Conservation (phyloP, 2,113 vertebrate species). For the Mus pahari region DNA sequence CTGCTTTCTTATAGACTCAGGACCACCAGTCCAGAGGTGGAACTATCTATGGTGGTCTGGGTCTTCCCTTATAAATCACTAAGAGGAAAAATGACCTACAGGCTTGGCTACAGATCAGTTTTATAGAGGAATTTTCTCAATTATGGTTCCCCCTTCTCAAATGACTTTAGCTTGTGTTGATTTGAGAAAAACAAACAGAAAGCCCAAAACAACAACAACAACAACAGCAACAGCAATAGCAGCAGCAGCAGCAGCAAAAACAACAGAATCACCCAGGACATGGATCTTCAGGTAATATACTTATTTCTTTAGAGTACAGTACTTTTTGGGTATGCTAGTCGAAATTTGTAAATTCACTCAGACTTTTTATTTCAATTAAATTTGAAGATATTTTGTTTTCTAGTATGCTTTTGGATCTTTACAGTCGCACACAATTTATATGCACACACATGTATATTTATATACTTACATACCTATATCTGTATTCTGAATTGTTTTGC, state of each 20-base stretch:
- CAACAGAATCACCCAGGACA: neutral
- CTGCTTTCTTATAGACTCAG: neutral
- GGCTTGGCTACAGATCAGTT: neutral
- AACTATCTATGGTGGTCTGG: neutral
- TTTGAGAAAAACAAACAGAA: neutral
- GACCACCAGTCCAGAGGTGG: too few species aligned
- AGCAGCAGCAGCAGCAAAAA: neutral
- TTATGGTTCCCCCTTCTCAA: neutral
- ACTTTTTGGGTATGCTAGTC: neutral
- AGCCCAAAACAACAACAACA: neutral
- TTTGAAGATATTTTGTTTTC: conserved; percentile 28
- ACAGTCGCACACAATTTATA: neutral
- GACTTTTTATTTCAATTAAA: conserved; percentile 16
- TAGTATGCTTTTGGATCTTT: neutral
- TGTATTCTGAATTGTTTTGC: neutral
- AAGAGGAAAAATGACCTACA: neutral
- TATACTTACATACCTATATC: neutral
- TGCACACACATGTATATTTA: neutral
- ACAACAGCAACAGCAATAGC: neutral
- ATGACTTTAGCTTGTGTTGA: neutral
- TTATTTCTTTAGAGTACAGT: neutral
- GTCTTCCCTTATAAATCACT: neutral
- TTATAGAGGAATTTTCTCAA: neutral
- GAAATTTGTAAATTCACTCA: neutral
- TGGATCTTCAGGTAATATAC: neutral